phyloP scores from a whole-genome alignment of 2,113 vertebrate species.

The Hirundichthys speculiger region DNA sequence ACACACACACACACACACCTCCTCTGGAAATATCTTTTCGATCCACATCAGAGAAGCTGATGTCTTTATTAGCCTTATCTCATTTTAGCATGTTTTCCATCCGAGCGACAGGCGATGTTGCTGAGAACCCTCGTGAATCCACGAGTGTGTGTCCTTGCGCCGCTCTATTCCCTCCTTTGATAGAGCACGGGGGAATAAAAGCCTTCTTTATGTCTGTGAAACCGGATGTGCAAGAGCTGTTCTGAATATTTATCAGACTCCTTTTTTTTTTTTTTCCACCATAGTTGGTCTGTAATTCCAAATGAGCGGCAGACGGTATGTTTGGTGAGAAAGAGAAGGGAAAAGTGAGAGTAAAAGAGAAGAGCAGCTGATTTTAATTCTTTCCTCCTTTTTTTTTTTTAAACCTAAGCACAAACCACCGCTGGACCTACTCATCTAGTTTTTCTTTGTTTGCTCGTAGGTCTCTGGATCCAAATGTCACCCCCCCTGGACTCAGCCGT shows the following conservation, averaged over 20 bases:
- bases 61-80: conserved; percentile 23
- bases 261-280: conserved; percentile 33
- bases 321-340: conserved; percentile 34
- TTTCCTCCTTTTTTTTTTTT: conserved; percentile 7
- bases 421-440: conserved; percentile 59
- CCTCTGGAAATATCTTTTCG: conserved; percentile 9
- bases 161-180: conserved; percentile 69
- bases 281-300: conserved; percentile 58
- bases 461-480: conserved; percentile 82
- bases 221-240: conserved; percentile 77
- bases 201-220: conserved; percentile 77
- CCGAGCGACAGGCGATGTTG: conserved; percentile 31
- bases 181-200: conserved; percentile 71
- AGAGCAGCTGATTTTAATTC: not conserved
- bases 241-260: conserved; percentile 78
- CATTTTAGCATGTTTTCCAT: conserved; percentile 49
- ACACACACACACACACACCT: no score
- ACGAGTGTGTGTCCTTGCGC: conserved; percentile 58
- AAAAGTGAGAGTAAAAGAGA: not conserved
- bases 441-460: conserved; percentile 72
- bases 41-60: conserved; percentile 9
- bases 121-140: conserved; percentile 49
- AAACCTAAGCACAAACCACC: conserved; percentile 29
- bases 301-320: conserved; percentile 28
- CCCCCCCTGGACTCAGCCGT: conserved; percentile 68